These are phyloP conservation scores for Stictocephala bisonia DNA, from an alignment of 2,888 invertebrate species.

Conservation along the genomic window DNA sequence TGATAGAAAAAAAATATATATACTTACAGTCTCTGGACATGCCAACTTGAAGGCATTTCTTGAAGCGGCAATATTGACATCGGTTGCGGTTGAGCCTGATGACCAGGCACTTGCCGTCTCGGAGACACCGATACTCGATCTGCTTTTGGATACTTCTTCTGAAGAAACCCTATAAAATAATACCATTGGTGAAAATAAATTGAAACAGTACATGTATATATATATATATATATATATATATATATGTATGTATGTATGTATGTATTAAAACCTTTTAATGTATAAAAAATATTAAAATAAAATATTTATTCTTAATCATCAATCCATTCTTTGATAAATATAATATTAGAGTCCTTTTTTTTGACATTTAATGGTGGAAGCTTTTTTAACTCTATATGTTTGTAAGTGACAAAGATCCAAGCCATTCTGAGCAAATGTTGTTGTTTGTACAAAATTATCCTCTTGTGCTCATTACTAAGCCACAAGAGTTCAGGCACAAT, in stretches of 20 bases:
- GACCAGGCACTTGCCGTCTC: constrained; percentile 94
- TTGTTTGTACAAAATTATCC: too few relatives aligned
- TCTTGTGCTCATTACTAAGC: too few relatives aligned
- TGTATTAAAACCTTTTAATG: background rate
- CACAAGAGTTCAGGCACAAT: too few relatives aligned
- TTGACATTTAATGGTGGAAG: too few relatives aligned
- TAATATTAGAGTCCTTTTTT: too few relatives aligned
- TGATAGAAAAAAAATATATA: too few relatives aligned
- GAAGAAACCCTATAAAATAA: constrained; percentile 85
- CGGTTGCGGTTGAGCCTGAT: constrained; percentile 94
- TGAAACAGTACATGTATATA: background rate
- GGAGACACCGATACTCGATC: constrained; percentile 93
- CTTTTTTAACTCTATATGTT: too few relatives aligned
- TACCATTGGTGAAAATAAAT: background rate
- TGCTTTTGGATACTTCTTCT: constrained; percentile 96
- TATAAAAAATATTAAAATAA: constrained; percentile 42
- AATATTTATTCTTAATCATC: too few relatives aligned
- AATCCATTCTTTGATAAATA: too few relatives aligned
- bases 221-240: background rate
- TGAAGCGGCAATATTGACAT: constrained; percentile 96
- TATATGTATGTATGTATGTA: background rate
- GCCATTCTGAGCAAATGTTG: too few relatives aligned
- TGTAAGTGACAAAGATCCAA: too few relatives aligned
- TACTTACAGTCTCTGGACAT: constrained; percentile 98
- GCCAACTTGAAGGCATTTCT: constrained; percentile 95